Evolutionary conservation across 2,888 invertebrate species (phyloP), one percentile per base, ranked within the genome.

Genomic region (Sussaba pulchella): DNA sequence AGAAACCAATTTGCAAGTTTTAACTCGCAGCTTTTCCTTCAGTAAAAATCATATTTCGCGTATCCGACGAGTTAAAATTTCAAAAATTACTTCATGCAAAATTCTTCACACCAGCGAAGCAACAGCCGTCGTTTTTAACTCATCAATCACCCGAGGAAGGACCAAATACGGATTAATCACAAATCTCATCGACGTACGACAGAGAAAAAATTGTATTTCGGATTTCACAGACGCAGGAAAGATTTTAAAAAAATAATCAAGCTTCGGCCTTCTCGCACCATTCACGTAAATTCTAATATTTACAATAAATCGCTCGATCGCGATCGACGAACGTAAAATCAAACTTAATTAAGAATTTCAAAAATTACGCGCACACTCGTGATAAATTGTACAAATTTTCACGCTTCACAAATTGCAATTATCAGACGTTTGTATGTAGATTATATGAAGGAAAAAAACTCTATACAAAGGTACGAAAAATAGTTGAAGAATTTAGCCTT

Each of bases 311-410:
- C 43, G 24, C 24, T 73, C 50, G 64, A 52, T 69, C 14, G 36
- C 74, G 52, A 57, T 76, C 47, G 24, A 43, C 74, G 50, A 66
- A 66, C 73, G 47, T n/a, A 26, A 24, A 66, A 36, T 19, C 66
- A 19, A 57, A 24, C 12, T 26, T 41, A 63, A 54, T 52, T 26
- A 63, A 8, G 43, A n/a, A 3, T n/a, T 64, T 8, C 17, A 26
- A 31, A 61, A 17, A 24, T 14, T 39, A 6, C 52, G 47, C 31
- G 12, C 21, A 45, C 14, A 39, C 12, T 19, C 12, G 31, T 36
- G 0, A n/a, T n/a, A n/a, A 19, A 19, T 39, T 39, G 41, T 10
- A 39, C 12, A 59, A 5, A 21, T 54, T 24, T 69, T 39, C 41
- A 41, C 54, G 31, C 14, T 26, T 17, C 39, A 54, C 24, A 54